Percentiles rank a stretch among this genome's conserved stretches.
Evolutionary conservation across 2,113 vertebrate genomes (phyloP).

Genomic region (Phoenicopterus ruber): DNA sequence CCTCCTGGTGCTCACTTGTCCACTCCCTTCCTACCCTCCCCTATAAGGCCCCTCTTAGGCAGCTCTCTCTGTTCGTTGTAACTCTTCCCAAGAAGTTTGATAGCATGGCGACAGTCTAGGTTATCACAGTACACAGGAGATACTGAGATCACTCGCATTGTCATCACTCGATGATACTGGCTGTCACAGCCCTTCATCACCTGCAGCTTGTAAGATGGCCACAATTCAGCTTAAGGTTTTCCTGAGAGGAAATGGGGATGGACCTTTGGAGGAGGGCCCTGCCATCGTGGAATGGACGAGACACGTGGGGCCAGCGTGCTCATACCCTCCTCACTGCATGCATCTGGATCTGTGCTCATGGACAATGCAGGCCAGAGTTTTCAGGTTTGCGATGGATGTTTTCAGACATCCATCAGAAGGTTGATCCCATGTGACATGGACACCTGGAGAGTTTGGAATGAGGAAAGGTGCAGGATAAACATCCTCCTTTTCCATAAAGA

Average conservation of each 20-base stretch:
- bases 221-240: background rate
- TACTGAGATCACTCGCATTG: background rate
- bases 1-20: background rate
- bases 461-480: background rate
- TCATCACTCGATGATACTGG: rapidly evolving
- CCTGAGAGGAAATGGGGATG: background rate
- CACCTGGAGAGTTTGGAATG: background rate
- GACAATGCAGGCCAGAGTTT: background rate
- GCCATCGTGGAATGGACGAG: background rate
- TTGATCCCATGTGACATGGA: background rate
- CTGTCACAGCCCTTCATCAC: background rate
- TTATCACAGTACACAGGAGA: background rate
- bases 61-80: background rate
- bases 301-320: rapidly evolving
- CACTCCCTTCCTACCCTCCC: background rate
- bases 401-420: background rate
- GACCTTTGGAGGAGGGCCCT: background rate
- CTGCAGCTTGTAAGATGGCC: background rate
- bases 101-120: background rate
- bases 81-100: background rate
- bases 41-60: background rate
- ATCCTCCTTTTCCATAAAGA: background rate
- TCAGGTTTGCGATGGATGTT: background rate
- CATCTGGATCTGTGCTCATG: background rate
- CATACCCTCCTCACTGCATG: background rate